Evolutionary conservation across 2,113 vertebrate genomes (phyloP).

Genomic region (Cynoglossus semilaevis): DNA sequence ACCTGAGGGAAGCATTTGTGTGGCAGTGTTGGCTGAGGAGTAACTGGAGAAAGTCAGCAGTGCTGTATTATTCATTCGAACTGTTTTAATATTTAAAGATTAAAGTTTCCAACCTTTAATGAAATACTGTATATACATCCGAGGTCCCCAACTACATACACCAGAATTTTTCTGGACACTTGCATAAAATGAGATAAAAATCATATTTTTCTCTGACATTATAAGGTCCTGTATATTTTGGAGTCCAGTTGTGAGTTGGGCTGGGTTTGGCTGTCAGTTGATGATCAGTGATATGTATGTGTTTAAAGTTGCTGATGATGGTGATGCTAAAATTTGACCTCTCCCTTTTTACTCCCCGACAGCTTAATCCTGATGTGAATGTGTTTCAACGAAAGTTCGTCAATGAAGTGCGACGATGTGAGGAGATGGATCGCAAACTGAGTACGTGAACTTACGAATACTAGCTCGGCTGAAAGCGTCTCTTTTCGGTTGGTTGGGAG

Average conservation of each 20-base stretch:
- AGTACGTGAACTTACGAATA: slow-evolving; percentile 73
- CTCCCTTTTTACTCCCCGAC: slow-evolving; percentile 11
- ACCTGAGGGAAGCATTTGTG: slow-evolving; percentile 45
- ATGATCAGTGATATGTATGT: too few species aligned
- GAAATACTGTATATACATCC: too few species aligned
- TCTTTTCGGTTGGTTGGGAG: too few species aligned
- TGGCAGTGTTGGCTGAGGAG: neutral
- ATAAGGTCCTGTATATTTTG: too few species aligned
- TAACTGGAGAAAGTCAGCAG: slow-evolving; percentile 10
- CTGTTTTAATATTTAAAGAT: neutral
- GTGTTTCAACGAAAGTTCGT: slow-evolving; percentile 98
- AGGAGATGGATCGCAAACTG: slow-evolving; percentile 98
- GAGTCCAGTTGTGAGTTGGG: too few species aligned
- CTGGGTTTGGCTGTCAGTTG: too few species aligned
- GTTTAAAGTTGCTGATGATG: neutral
- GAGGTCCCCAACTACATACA: too few species aligned
- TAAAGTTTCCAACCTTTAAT: too few species aligned
- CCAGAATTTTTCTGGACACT: too few species aligned
- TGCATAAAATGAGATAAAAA: neutral
- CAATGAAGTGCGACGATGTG: slow-evolving; percentile 94
- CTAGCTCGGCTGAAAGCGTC: too few species aligned
- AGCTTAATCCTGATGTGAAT: slow-evolving; percentile 98
- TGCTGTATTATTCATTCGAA: neutral
- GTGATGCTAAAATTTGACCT: neutral
- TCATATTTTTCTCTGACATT: neutral